Conservation (phyloP, 2,888 invertebrate species). For the Cataglyphis altisquamis region DNA sequence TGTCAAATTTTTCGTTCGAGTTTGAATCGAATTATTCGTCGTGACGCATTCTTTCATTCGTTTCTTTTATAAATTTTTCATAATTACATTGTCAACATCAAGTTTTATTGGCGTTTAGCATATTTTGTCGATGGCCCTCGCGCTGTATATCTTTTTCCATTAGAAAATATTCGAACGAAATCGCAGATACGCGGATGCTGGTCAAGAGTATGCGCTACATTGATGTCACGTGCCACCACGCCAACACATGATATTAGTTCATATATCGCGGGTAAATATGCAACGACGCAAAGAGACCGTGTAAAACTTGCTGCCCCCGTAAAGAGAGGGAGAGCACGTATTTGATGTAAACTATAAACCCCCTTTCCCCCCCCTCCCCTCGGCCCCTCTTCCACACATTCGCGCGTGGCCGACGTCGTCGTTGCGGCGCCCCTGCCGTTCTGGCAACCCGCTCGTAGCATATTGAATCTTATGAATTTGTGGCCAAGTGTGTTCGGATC, state of each 20-base stretch:
- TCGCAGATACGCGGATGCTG: slow-evolving; percentile 6
- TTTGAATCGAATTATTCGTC: neutral
- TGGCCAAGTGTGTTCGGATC: slow-evolving; percentile 75
- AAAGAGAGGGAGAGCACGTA: slow-evolving; percentile 71
- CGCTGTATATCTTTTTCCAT: neutral
- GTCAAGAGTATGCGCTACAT: slow-evolving; percentile 61
- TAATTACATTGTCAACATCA: neutral
- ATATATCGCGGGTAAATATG: slow-evolving; percentile 82
- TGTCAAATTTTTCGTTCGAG: too few species aligned
- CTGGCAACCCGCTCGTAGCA: slow-evolving; percentile 78
- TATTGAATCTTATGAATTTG: slow-evolving; percentile 86
- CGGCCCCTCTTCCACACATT: slow-evolving; percentile 27
- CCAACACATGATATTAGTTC: slow-evolving; percentile 82
- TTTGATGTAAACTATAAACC: slow-evolving; percentile 84
- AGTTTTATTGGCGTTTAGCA: neutral
- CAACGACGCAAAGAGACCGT: slow-evolving; percentile 64
- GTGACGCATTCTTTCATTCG: neutral
- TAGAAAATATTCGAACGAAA: neutral
- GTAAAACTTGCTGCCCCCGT: slow-evolving; percentile 68
- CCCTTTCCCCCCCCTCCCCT: slow-evolving; percentile 6
- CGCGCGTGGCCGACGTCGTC: slow-evolving; percentile 64
- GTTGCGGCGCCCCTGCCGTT: slow-evolving; percentile 52
- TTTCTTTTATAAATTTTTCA: neutral
- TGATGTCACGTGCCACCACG: slow-evolving; percentile 80
- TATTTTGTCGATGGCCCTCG: neutral